Evolutionary conservation across 2,797 vertebrate genomes (phyloP).

Genomic region (Ctenopoma kingsleyae): DNA sequence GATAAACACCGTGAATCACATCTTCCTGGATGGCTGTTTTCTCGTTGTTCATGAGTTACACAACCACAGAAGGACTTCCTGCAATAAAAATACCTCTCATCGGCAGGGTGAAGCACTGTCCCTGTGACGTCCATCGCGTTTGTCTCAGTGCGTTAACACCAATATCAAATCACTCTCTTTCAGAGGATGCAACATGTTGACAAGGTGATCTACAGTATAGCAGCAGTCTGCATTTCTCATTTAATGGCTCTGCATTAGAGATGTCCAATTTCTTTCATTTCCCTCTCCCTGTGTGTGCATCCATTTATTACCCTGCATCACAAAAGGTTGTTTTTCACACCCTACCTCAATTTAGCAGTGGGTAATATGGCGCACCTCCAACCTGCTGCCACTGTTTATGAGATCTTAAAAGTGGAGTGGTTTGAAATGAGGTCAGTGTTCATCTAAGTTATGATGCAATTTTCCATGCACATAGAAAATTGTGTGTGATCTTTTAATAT

Average conservation of each 20-base stretch:
- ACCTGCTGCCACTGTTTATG: constrained; percentile 18
- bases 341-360: constrained; percentile 19
- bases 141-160: constrained; percentile 5
- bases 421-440: constrained; percentile 28
- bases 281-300: constrained; percentile 21
- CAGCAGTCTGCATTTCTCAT: not conserved
- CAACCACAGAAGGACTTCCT: constrained; percentile 31
- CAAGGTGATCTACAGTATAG: constrained; percentile 6
- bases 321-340: constrained; percentile 44
- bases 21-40: not conserved
- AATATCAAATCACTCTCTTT: constrained; percentile 10
- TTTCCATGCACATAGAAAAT: constrained; percentile 8
- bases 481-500: not conserved
- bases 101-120: constrained; percentile 15
- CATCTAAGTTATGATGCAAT: constrained; percentile 7
- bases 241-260: constrained; percentile 39
- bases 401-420: constrained; percentile 23
- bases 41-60: not conserved
- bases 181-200: constrained; percentile 15
- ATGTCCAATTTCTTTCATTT: constrained; percentile 48
- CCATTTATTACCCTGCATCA: constrained; percentile 29
- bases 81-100: constrained; percentile 24
- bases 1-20: constrained; percentile 7
- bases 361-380: constrained; percentile 33
- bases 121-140: constrained; percentile 19